Evolutionary conservation across 2,888 invertebrate genomes (phyloP).

Genomic region (Glyphotaelius pellucidus): DNA sequence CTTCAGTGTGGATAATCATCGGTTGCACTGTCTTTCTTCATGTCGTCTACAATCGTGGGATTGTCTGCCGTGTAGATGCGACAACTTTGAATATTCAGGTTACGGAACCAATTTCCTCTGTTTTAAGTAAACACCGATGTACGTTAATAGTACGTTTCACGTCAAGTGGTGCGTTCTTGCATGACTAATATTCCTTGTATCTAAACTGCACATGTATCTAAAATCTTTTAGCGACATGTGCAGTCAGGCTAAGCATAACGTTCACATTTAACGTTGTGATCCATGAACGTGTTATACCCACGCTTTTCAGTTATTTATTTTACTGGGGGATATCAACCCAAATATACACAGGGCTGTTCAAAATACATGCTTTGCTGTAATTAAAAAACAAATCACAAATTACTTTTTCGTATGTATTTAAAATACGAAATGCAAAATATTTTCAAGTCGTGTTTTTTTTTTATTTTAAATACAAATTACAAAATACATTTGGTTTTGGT

Average conservation of each 20-base stretch:
- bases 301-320: background rate
- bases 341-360: too few species aligned
- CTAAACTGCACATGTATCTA: too few species aligned
- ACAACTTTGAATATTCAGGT: background rate
- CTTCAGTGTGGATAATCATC: background rate
- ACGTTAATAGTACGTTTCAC: background rate
- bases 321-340: background rate
- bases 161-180: background rate
- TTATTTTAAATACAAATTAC: too few species aligned
- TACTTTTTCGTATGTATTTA: too few species aligned
- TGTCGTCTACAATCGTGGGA: background rate
- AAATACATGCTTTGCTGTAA: too few species aligned
- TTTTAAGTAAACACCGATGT: background rate
- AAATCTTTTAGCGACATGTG: background rate
- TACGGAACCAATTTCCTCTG: background rate
- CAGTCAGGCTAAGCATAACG: background rate
- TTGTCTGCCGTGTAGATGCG: background rate
- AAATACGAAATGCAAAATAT: too few species aligned
- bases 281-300: background rate
- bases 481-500: too few species aligned
- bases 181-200: background rate
- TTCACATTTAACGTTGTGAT: background rate
- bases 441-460: too few species aligned
- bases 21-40: background rate
- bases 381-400: too few species aligned